phyloP scores from a whole-genome alignment of 1,140 invertebrate species.

The Hydropsyche tenuis region DNA sequence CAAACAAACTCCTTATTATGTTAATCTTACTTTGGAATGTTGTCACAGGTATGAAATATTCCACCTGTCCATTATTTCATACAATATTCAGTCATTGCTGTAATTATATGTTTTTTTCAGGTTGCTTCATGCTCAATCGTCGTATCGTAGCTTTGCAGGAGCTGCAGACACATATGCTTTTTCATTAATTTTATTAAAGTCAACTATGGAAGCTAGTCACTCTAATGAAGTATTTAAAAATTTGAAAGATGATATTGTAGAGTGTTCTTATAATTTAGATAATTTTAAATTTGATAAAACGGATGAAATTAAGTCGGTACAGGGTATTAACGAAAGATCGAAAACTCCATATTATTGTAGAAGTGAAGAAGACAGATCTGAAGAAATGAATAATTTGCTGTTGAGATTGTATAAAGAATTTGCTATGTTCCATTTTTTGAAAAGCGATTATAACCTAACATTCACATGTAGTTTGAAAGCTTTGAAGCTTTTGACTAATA shows the following conservation, averaged over 20 bases:
- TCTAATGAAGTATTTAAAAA: constrained; percentile 50
- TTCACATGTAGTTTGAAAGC: constrained; percentile 78
- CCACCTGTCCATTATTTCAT: not conserved
- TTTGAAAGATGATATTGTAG: constrained; percentile 35
- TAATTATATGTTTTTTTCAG: constrained; percentile 60
- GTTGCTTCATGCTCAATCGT: constrained; percentile 79
- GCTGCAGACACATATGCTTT: constrained; percentile 71
- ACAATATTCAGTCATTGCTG: not conserved
- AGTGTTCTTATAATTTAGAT: constrained; percentile 24
- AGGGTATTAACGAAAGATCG: constrained; percentile 31
- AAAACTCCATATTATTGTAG: constrained; percentile 12
- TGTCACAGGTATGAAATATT: constrained; percentile 71
- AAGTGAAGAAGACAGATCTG: constrained; percentile 48
- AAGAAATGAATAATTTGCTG: constrained; percentile 56
- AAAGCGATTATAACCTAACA: constrained; percentile 81
- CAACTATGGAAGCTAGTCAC: constrained; percentile 14
- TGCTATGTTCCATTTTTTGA: constrained; percentile 78
- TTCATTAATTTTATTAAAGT: constrained; percentile 64
- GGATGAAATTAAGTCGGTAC: not conserved
- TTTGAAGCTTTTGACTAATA: constrained; percentile 68
- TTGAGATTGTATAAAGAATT: constrained; percentile 81
- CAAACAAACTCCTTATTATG: constrained; percentile 59
- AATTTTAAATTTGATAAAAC: constrained; percentile 12
- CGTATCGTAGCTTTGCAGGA: constrained; percentile 77
- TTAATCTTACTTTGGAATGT: constrained; percentile 71